Base-by-base conservation (phyloP, 2,888 invertebrate species). In the Brachynemurus nebulosus region DNA sequence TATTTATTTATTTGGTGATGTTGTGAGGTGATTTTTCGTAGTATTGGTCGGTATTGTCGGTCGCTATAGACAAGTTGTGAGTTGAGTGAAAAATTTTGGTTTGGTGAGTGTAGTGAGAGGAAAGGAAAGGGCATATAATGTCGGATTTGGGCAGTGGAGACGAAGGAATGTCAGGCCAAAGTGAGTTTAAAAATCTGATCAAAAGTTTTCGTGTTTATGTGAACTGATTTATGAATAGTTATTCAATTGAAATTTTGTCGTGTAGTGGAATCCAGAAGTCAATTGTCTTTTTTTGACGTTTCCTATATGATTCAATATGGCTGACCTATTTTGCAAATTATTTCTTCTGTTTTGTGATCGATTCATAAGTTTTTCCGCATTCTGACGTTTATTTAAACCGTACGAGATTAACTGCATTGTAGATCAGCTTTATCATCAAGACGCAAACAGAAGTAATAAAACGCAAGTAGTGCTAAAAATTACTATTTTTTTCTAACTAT, bases 61-160 rank as follows among this genome's bases (percentile, higher is more conserved):
- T 25, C 19, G 19, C 21, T 34, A 14, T 35, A 34, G 34, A 25
- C 23, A 20, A 19, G 35, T 14, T 34, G 20, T 18, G 42, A 11
- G 21, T 16, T 11, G 35, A 20, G 42, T 20, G 21, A 21, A 35
- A 25, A 35, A 17, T 35, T 42, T 35, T 19, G 42, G 19, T 34
- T 33, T 35, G 42, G 34, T 35, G 42, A 21, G 34, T 42, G 42
- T 34, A 18, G 42, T 42, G 37, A 23, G 44, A 18, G 44, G 37
- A 38, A 37, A 44, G 44, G 44, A 38, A 27, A 38, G 25, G 37
- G 60, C 56, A 60, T 74, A 67, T 63, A 63, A 80, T 80, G 80
- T 80, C 80, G 72, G 80, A 80, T 75, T 75, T 78, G 72, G 80
- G 80, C 69, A 80, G 80, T 70, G 79, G 78, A 66, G 80, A 80